Percentiles rank a stretch among this genome's conserved stretches.
These are phyloP conservation scores for Sinohyriopsis cumingii DNA, from an alignment of 2,888 invertebrate species.

Conservation along the genomic window DNA sequence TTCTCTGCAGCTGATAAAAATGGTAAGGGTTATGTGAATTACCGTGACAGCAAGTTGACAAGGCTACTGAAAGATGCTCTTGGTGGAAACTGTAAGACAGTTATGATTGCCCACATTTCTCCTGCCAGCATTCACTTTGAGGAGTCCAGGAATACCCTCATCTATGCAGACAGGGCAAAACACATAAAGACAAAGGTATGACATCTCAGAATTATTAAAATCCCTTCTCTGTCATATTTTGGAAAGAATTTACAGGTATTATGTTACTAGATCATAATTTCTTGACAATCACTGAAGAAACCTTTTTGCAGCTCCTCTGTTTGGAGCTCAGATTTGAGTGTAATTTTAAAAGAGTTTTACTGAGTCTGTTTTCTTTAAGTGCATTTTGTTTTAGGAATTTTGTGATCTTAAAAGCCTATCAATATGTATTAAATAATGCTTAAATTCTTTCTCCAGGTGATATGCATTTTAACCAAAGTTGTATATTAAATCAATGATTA, in stretches of 20 bases:
- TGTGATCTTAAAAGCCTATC: too few relatives aligned
- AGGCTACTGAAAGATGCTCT: slow-evolving; percentile 80
- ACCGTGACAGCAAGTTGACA: slow-evolving; percentile 95
- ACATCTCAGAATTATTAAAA: background rate
- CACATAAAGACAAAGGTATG: slow-evolving; percentile 90
- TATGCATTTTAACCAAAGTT: slow-evolving; percentile 79
- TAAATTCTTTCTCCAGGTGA: slow-evolving; percentile 74
- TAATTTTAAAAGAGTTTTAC: too few relatives aligned
- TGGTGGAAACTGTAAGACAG: slow-evolving; percentile 91
- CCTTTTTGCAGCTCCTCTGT: too few relatives aligned
- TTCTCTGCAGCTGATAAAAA: slow-evolving; percentile 69
- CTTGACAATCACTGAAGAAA: too few relatives aligned
- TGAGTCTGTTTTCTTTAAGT: too few relatives aligned
- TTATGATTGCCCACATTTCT: slow-evolving; percentile 97
- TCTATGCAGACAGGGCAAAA: slow-evolving; percentile 94
- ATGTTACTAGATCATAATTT: too few relatives aligned
- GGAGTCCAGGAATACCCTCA: slow-evolving; percentile 93
- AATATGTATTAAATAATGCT: too few relatives aligned
- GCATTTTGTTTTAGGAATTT: too few relatives aligned
- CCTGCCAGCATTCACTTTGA: slow-evolving; percentile 87
- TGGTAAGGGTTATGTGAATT: slow-evolving; percentile 85
- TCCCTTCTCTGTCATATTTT: background rate
- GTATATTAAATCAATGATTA: slow-evolving; percentile 73
- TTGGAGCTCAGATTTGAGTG: too few relatives aligned
- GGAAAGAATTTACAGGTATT: background rate